Evolutionary conservation across 2,888 invertebrate species (phyloP), one percentile per base, ranked within the genome.

Genomic region (Phaonia tiefii): DNA sequence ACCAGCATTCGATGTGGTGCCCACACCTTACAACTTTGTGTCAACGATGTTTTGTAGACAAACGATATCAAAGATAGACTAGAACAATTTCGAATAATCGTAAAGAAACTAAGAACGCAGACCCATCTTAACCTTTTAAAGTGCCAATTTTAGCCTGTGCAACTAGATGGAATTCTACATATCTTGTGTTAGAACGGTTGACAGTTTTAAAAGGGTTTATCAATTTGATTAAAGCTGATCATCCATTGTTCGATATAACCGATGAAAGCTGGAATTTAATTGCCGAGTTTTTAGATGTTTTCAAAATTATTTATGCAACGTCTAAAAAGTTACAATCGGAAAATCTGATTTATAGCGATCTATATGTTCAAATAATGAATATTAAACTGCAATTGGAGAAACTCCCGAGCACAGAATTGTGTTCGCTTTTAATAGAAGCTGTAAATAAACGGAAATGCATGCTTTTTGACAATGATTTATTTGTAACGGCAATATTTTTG

Each of bases 261-360:
- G 22, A 31, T 20, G 65, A 31, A 15, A 54, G 22, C 11, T 73
- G 65, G 73, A n/a, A 11, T 44, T 67, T 46, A 1, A 15, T 22
- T 46, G 66, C 0, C n/a, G 46, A 74, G 2, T 74, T 74, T 67
- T 26, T 73, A 44, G 26, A 39, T 15, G 63, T 63, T 11, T 72
- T 73, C 65, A 51, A 72, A 39, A 22, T 69, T 7, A 0, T 76
- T 42, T 60, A 71, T 37, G 51, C n/a, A 42, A 25, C 58, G 3
- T 72, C 77, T 13, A 66, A 66, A 58, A 77, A 66, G 44, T 49
- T 72, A 25, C 77, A 77, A 37, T 25, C 66, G 15, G 37, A 66
- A 58, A 66, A 77, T 25, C 22, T 77, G 22, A 65, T 72, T n/a
- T 77, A 66, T 39, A 77, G 66, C 49, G 72, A 77, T 65, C 66